Conservation (phyloP, 2,113 vertebrate genomes). For the Neogobius melanostomus region DNA sequence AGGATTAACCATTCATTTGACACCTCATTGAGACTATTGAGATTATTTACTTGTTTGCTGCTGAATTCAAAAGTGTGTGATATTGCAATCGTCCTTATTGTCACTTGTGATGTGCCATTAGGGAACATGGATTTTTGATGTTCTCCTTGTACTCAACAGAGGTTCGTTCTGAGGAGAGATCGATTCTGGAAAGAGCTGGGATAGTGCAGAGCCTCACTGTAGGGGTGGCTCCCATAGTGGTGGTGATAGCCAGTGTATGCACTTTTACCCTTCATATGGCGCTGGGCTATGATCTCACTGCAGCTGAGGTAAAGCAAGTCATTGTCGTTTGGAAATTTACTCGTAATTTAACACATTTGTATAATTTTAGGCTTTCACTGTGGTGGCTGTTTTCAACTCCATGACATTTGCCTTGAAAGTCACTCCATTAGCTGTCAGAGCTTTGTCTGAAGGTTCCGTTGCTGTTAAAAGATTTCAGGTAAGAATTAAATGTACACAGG, state of each 20-base stretch:
- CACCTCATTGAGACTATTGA: too few species aligned
- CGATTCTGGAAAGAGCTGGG: slow-evolving; percentile 75
- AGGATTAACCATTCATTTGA: too few species aligned
- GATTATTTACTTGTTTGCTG: too few species aligned
- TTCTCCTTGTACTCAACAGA: slow-evolving; percentile 55
- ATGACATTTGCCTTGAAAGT: slow-evolving; percentile 83
- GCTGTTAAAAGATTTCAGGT: slow-evolving; percentile 83
- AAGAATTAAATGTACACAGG: slow-evolving; percentile 1
- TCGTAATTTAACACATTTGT: neutral
- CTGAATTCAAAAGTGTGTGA: too few species aligned
- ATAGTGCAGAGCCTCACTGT: slow-evolving; percentile 79
- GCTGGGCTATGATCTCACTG: slow-evolving; percentile 79
- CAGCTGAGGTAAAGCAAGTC: slow-evolving; percentile 71
- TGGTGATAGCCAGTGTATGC: slow-evolving; percentile 81
- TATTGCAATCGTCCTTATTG: neutral
- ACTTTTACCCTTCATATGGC: slow-evolving; percentile 83
- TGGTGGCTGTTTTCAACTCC: slow-evolving; percentile 82
- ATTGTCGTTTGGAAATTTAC: too few species aligned
- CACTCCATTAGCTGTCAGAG: slow-evolving; percentile 77
- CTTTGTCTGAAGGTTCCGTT: slow-evolving; percentile 78
- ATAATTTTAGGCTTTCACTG: slow-evolving; percentile 77
- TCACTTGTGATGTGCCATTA: slow-evolving; percentile 36
- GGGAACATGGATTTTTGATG: slow-evolving; percentile 20
- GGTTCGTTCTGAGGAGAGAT: slow-evolving; percentile 75
- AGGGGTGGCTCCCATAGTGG: slow-evolving; percentile 77